A percentile compares a stretch with the other conserved stretches of the same genome.
Evolutionary conservation across 1,140 invertebrate species (phyloP).

Genomic region (honey bee (Apis mellifera)): DNA sequence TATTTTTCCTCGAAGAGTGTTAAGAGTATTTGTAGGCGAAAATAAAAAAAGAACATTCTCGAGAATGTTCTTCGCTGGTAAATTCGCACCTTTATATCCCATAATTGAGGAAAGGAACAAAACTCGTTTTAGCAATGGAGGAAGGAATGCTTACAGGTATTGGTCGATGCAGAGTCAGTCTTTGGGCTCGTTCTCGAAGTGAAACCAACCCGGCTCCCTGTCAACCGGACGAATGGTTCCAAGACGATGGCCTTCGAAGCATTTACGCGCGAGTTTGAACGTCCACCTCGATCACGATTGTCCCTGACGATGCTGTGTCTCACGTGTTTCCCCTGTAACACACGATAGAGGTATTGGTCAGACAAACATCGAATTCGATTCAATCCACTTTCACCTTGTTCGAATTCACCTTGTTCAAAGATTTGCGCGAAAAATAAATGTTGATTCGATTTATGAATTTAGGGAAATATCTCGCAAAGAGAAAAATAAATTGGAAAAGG

Average conservation of each 20-base stretch:
- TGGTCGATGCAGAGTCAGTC: neutral
- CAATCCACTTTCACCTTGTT: neutral
- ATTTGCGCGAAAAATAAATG: no score
- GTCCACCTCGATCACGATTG: neutral
- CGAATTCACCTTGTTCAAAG: no score
- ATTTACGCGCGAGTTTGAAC: constrained; percentile 26
- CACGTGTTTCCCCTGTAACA: constrained; percentile 27
- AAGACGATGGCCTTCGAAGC: neutral
- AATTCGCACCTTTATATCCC: no score
- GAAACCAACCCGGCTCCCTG: constrained; percentile 46
- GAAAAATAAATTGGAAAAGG: no score
- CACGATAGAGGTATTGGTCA: neutral
- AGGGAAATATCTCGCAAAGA: no score
- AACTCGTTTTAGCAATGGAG: no score
- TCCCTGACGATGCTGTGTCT: neutral
- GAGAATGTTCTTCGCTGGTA: no score
- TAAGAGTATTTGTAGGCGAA: no score
- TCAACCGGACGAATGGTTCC: neutral
- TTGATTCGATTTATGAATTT: no score
- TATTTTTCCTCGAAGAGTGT: no score
- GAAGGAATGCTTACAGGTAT: constrained; percentile 21
- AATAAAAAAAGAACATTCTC: no score
- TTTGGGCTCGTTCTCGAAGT: constrained; percentile 54
- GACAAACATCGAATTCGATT: neutral
- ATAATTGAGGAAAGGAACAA: neutral